Evolutionary conservation across 2,888 invertebrate species (phyloP).

Genomic region (Furcula furcula): DNA sequence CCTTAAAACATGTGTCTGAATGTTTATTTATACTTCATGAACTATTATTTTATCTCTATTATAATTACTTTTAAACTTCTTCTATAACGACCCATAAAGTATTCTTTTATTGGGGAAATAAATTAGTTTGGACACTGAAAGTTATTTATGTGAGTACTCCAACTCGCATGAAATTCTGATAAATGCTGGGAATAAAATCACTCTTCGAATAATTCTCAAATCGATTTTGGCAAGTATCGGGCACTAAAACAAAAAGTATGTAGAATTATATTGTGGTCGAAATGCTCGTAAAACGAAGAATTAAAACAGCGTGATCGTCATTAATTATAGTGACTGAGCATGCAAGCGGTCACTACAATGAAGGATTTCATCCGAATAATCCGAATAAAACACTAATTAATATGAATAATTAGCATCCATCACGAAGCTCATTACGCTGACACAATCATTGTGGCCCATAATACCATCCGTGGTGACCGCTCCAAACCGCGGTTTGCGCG

Average conservation of each 20-base stretch:
- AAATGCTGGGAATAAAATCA: neutral
- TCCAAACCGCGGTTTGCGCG: neutral
- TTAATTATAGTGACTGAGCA: no score
- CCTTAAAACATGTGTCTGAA: no score
- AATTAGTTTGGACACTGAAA: neutral
- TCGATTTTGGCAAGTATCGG: neutral
- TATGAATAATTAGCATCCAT: neutral
- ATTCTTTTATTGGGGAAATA: constrained; percentile 2
- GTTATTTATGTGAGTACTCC: neutral
- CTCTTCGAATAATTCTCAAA: neutral
- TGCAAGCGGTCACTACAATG: no score
- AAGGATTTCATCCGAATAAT: no score
- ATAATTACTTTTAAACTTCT: neutral
- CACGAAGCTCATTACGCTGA: constrained; percentile 1
- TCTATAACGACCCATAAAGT: neutral
- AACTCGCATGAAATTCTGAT: neutral
- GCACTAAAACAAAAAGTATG: no score
- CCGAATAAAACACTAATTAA: neutral
- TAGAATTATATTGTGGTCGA: no score
- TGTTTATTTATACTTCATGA: no score
- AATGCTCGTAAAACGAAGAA: no score
- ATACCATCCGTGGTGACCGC: neutral
- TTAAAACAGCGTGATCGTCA: no score
- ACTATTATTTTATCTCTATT: no score
- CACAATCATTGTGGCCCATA: neutral